Base-by-base conservation (phyloP, 1,140 invertebrate genomes). In the Globodera rostochiensis region DNA sequence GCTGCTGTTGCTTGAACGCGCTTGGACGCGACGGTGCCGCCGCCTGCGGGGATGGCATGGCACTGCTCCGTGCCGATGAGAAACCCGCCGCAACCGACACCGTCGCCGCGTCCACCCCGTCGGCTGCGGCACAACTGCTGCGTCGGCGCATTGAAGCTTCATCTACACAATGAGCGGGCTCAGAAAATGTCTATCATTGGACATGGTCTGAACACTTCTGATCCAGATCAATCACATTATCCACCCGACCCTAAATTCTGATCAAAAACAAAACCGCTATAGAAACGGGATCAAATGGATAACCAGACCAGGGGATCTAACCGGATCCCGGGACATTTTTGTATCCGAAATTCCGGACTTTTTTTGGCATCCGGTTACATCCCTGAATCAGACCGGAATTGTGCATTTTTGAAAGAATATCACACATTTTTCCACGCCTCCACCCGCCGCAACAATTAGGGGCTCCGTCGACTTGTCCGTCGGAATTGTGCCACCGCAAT, bases 381-480 rank as follows among this genome's bases (percentile, higher is more conserved):
- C 25, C 1, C 25, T 25, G 25, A 25, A 25, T 1, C 25, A 25
- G 1, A 25, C 0, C 25, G 25, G 25, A 25, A 25, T 25, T 64
- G 6, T 19, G 19, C 13, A 19, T 19, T 64, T 19, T 64, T 45
- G 25, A 36, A 49, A 15, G 57, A 74, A 74, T 75, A 50, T 76
- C 57, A 46, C n/a, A 46, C 66, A 47, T 64, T 78, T 70, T 78
- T 64, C 11, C 57, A 19, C 57, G 57, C 19, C 57, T 64, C 19
- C 57, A 19, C 57, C 57, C 57, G 13, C 57, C 57, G 77, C 21
- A 15, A 19, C 25, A 8, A 78, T 64, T 50, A 78, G 66, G 19
- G 77, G 60, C n/a, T 78, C 77, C 19, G 77, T 78, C 6, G 77
- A 78, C 47, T 78, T 78, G 70, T 78, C 77, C 25, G 77, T 78